Percentiles rank a stretch among this genome's conserved stretches.
phyloP scores from a whole-genome alignment of 2,113 vertebrate genomes.

The Tragelaphus buxtoni region DNA sequence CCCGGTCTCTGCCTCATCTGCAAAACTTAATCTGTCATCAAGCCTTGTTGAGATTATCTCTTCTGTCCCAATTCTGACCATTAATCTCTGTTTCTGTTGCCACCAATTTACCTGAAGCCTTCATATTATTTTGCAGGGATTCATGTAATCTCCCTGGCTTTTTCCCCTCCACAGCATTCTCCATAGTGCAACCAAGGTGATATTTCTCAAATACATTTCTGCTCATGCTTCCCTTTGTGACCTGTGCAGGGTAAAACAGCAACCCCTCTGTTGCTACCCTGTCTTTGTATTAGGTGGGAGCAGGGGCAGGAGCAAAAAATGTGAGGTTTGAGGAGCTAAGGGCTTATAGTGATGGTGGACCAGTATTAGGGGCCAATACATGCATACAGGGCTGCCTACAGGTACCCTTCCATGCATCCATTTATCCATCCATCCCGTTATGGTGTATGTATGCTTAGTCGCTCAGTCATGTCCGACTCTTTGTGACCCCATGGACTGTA shows the following conservation, averaged over 20 bases:
- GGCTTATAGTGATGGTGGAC: not conserved
- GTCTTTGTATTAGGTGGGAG: not conserved
- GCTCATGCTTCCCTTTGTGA: not conserved
- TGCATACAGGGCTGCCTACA: not conserved
- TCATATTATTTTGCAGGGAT: not conserved
- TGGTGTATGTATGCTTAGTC: not conserved
- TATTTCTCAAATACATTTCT: not conserved
- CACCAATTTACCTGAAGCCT: not conserved
- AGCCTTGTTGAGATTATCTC: not conserved
- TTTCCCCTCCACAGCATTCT: not conserved
- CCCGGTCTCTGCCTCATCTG: not conserved
- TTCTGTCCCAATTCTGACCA: not conserved
- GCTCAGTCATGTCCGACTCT: accelerated
- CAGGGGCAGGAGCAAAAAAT: not conserved
- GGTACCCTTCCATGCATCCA: not conserved
- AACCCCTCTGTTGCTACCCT: not conserved
- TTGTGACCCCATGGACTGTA: not conserved
- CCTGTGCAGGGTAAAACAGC: not conserved
- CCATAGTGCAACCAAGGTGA: not conserved
- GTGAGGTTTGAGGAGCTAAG: not conserved
- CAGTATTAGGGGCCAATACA: not conserved
- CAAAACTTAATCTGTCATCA: not conserved
- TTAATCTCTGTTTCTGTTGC: not conserved
- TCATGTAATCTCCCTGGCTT: not conserved
- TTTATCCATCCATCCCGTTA: not conserved